Evolutionary conservation across 2,113 vertebrate genomes (phyloP).

Genomic region (Coreoperca whiteheadi): DNA sequence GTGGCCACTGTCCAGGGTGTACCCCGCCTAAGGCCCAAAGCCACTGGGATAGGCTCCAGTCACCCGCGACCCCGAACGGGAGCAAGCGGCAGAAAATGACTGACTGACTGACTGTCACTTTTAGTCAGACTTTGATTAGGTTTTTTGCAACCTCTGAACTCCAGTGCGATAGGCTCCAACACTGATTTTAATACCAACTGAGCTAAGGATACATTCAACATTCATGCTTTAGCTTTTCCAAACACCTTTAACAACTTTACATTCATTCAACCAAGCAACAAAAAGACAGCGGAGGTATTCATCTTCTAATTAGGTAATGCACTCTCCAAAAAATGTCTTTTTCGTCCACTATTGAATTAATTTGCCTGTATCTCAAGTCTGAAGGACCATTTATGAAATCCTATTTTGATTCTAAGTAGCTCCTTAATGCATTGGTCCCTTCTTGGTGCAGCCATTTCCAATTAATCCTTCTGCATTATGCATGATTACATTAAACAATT

Average conservation of each 20-base stretch:
- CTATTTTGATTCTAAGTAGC: slow-evolving; percentile 81
- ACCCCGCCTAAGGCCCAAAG: too few relatives aligned
- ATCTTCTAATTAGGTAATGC: slow-evolving; percentile 67
- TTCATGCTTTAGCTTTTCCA: neutral
- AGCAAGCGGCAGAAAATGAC: too few relatives aligned
- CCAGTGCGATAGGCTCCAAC: neutral
- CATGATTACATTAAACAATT: slow-evolving; percentile 86
- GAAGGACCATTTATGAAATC: slow-evolving; percentile 82
- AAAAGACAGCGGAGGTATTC: slow-evolving; percentile 41
- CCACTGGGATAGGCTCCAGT: too few relatives aligned
- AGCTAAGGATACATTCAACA: neutral
- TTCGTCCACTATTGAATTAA: slow-evolving; percentile 73
- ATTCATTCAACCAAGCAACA: slow-evolving; percentile 21
- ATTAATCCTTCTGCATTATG: slow-evolving; percentile 86
- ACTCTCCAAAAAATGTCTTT: slow-evolving; percentile 65
- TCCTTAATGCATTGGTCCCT: slow-evolving; percentile 79
- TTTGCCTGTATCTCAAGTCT: slow-evolving; percentile 77
- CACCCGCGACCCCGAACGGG: too few relatives aligned
- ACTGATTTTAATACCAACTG: neutral
- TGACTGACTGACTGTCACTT: too few relatives aligned
- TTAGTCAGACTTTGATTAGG: neutral
- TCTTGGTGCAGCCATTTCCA: slow-evolving; percentile 80
- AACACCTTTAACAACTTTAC: slow-evolving; percentile 14
- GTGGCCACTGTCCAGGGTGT: too few relatives aligned
- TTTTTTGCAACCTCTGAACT: neutral